Evolutionary conservation across 1,140 invertebrate species (phyloP), one percentile per base, ranked within the genome.

Genomic region (Camponotus pennsylvanicus): DNA sequence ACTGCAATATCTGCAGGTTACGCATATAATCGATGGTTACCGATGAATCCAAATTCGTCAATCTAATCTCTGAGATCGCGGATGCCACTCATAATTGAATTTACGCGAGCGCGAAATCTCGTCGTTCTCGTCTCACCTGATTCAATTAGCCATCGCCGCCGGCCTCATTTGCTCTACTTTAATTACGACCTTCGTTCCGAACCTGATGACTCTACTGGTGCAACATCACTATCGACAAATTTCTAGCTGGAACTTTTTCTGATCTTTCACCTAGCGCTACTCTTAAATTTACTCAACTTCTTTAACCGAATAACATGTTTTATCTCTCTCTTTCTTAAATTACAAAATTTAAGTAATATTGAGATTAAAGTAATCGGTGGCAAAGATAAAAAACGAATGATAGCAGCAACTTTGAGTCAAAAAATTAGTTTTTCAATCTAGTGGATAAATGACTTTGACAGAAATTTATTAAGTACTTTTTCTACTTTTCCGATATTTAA

Each of bases 161-260:
- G 21, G 42, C 42, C 76, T 70, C 78, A 80, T 80, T 70, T 70
- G 45, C 78, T 55, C 78, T 78, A 78, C 11, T 80, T 80, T 80
- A 80, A 80, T 80, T 57, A 70, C 34, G 37, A 57, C 66, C 78
- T 80, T 70, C 66, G 21, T 57, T 70, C 37, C 37, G 21, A 32
- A 32, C 11, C 42, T 18, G 49, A 15, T 45, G 49, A 57, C 5
- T 80, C 45, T 21, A 37, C 45, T 45, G 61, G 9, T 40, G 37
- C 40, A 77, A 55, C 9, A 57, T 37, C 34, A 15, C 37, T 13
- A 21, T 63, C 40, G 57, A 7, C 37, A 18, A 78, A 67, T 15
- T 63, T 21, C 15, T 78, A 78, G 59, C 59, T 59, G 18, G 45
- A 45, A 77, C 59, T 77, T 61, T 37, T 76, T 77, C 52, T 64